These are phyloP conservation scores for Stegostoma tigrinum DNA, from an alignment of 2,113 vertebrate species.

Conservation along the genomic window DNA sequence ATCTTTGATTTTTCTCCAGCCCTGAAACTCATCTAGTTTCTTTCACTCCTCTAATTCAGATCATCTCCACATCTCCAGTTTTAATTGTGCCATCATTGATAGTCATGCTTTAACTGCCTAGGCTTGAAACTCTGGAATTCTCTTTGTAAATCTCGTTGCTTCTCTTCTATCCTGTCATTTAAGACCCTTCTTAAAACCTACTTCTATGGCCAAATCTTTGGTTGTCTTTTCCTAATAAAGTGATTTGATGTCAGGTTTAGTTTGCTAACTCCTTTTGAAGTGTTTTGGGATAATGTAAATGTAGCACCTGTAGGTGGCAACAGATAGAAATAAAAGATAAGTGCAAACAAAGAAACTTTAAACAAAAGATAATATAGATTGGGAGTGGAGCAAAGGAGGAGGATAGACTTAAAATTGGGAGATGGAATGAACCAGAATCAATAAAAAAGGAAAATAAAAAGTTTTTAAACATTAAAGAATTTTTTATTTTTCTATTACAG, in stretches of 20 bases:
- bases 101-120: neutral
- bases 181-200: neutral
- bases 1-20: neutral
- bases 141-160: too few relatives aligned
- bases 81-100: neutral
- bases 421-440: neutral
- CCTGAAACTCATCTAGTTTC: neutral
- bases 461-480: slow-evolving; percentile 26
- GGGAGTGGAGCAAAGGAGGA: neutral
- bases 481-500: slow-evolving; percentile 35
- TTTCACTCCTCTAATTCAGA: neutral
- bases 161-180: neutral
- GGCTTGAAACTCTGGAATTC: neutral
- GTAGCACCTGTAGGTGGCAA: neutral
- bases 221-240: neutral
- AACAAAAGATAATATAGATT: too few relatives aligned
- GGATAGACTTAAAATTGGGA: neutral
- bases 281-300: neutral
- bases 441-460: neutral
- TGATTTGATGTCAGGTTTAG: neutral
- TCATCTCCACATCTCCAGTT: neutral
- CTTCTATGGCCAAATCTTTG: neutral
- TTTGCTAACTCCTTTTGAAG: neutral
- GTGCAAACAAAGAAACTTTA: neutral
- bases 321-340: neutral